Percentiles rank a stretch among this genome's conserved stretches.
Evolutionary conservation across 2,888 invertebrate species (phyloP).

Genomic region (Cephus pulcher): DNA sequence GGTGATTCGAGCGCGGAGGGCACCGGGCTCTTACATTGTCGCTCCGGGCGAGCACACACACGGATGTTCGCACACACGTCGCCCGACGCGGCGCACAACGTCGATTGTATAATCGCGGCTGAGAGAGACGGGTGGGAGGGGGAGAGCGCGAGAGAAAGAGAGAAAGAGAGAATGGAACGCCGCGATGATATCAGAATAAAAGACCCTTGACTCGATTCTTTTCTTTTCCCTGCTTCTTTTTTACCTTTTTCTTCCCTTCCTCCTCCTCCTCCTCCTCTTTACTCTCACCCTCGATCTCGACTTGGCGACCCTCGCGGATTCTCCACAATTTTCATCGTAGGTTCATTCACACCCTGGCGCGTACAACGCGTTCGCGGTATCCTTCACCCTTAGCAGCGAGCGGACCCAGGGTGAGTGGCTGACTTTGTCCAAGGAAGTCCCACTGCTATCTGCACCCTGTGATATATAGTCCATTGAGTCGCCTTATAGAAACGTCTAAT

Average conservation of each 20-base stretch:
- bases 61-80: slow-evolving; percentile 11
- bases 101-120: slow-evolving; percentile 50
- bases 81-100: slow-evolving; percentile 22
- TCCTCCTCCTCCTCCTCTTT: slow-evolving; percentile 20
- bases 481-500: no score
- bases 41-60: slow-evolving; percentile 39
- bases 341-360: no score
- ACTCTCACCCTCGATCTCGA: not conserved
- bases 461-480: no score
- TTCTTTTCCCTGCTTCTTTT: slow-evolving; percentile 32
- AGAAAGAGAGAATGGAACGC: slow-evolving; percentile 28
- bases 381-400: no score
- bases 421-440: no score
- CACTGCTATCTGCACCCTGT: no score
- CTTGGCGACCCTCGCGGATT: no score
- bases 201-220: slow-evolving; percentile 38
- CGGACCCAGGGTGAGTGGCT: no score
- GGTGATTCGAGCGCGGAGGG: not conserved
- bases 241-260: slow-evolving; percentile 14
- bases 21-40: slow-evolving; percentile 47
- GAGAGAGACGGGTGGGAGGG: not conserved
- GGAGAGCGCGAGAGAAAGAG: slow-evolving; percentile 15
- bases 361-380: no score
- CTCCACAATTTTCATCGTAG: no score
- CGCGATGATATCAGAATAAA: slow-evolving; percentile 43